A percentile compares a stretch with the other conserved stretches of the same genome.
phyloP scores from a whole-genome alignment of 37 sponge, comb jelly and placozoan genomes.

The Amphimedon queenslandica region DNA sequence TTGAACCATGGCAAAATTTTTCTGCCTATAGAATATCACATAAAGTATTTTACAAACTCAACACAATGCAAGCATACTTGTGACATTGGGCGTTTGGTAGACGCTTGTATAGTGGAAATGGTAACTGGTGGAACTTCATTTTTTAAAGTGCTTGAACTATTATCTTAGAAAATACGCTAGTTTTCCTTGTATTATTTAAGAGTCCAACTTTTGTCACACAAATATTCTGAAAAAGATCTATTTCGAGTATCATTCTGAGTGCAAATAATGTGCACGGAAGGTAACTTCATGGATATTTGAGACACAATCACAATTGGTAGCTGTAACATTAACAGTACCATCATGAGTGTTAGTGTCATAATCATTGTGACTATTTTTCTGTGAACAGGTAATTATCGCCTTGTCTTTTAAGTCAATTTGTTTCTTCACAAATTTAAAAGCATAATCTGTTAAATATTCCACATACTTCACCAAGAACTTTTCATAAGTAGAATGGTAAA shows the following conservation, averaged over 20 bases:
- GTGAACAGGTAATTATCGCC: no score
- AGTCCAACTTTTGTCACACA: conserved; percentile 39
- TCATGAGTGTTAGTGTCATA: neutral
- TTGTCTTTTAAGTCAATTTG: conserved; percentile 23
- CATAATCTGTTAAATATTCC: conserved; percentile 32
- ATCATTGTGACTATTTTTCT: no score
- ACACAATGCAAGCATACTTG: conserved; percentile 6
- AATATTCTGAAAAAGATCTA: conserved; percentile 16
- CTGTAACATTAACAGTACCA: neutral
- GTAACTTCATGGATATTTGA: no score
- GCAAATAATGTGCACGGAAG: no score
- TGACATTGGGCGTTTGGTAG: conserved; percentile 8
- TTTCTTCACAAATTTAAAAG: conserved; percentile 22
- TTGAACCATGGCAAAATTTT: neutral
- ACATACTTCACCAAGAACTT: neutral
- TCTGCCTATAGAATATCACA: neutral
- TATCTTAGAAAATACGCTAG: conserved; percentile 12
- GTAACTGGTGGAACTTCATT: neutral
- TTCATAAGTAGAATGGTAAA: conserved; percentile 6
- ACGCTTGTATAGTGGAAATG: neutral
- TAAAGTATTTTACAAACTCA: neutral
- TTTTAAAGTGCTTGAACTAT: neutral
- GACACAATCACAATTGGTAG: neutral
- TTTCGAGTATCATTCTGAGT: neutral
- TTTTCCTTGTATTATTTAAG: conserved; percentile 17